These are phyloP conservation scores for Bombus polaris DNA, from an alignment of 1,140 invertebrate genomes.

Conservation along the genomic window DNA sequence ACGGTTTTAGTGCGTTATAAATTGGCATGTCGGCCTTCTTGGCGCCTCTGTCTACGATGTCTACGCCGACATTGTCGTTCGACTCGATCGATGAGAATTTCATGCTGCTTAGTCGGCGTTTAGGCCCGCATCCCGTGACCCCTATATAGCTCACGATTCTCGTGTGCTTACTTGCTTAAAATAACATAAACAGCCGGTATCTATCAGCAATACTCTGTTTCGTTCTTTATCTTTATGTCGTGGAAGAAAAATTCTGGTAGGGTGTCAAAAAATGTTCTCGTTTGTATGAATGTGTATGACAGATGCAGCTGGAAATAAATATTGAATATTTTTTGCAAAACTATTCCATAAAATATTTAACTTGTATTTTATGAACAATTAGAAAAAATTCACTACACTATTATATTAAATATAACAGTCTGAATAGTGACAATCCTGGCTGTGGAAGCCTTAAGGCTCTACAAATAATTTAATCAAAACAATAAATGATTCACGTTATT, in stretches of 20 bases:
- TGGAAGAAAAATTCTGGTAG: neutral
- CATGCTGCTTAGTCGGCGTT: conserved; percentile 77
- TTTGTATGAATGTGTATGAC: neutral
- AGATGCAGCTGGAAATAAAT: neutral
- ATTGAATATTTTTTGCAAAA: neutral
- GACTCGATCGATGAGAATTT: conserved; percentile 76
- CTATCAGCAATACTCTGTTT: conserved; percentile 46
- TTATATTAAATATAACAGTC: too few relatives aligned
- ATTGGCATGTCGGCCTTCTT: conserved; percentile 73
- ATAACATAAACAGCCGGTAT: conserved; percentile 75
- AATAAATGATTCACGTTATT: too few relatives aligned
- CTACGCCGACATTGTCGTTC: conserved; percentile 67
- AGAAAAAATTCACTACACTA: too few relatives aligned
- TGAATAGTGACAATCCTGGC: too few relatives aligned
- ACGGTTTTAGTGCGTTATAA: conserved; percentile 78
- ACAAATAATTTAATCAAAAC: neutral
- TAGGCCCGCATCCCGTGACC: conserved; percentile 74
- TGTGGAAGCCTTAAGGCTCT: neutral
- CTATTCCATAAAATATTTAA: neutral
- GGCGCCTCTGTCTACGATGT: conserved; percentile 71
- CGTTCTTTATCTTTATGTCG: conserved; percentile 37
- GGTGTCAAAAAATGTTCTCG: neutral
- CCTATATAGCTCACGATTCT: conserved; percentile 63
- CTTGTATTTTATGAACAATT: too few relatives aligned
- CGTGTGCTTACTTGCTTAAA: conserved; percentile 79